These are phyloP conservation scores for Papilio demoleus DNA, from an alignment of 2,888 invertebrate species.

Conservation along the genomic window DNA sequence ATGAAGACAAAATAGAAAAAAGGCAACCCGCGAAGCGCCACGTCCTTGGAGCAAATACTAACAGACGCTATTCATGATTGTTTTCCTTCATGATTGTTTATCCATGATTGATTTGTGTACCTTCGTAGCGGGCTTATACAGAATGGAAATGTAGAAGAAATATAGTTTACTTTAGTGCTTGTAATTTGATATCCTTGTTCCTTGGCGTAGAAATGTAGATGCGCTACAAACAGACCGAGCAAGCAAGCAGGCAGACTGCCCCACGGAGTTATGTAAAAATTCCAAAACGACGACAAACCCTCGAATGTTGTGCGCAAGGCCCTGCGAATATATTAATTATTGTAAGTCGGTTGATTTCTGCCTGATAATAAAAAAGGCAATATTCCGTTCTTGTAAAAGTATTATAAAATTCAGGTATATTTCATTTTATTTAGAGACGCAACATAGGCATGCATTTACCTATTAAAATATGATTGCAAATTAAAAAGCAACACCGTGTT, in stretches of 20 bases:
- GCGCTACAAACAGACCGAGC: constrained; percentile 58
- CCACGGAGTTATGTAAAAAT: constrained; percentile 66
- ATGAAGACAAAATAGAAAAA: too few relatives aligned
- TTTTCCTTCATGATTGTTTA: too few relatives aligned
- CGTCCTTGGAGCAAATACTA: too few relatives aligned
- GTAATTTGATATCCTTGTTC: constrained; percentile 50
- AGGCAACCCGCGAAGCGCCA: too few relatives aligned
- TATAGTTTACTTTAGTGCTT: constrained; percentile 51
- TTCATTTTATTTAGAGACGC: not conserved
- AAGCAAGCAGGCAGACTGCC: constrained; percentile 63
- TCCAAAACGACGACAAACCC: constrained; percentile 57
- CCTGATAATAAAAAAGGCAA: not conserved
- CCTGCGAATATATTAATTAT: constrained; percentile 46
- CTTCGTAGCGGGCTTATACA: too few relatives aligned
- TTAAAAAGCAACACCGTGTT: not conserved
- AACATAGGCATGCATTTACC: too few relatives aligned
- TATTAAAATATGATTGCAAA: not conserved
- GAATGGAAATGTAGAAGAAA: too few relatives aligned
- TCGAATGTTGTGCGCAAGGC: constrained; percentile 50
- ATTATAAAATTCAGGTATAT: not conserved
- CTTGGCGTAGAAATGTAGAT: constrained; percentile 56
- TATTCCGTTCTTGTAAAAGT: not conserved
- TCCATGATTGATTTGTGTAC: too few relatives aligned
- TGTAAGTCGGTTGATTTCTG: not conserved
- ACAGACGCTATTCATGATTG: too few relatives aligned